Evolutionary conservation across 2,797 vertebrate genomes (phyloP).

Genomic region (Eidolon dupreanum): DNA sequence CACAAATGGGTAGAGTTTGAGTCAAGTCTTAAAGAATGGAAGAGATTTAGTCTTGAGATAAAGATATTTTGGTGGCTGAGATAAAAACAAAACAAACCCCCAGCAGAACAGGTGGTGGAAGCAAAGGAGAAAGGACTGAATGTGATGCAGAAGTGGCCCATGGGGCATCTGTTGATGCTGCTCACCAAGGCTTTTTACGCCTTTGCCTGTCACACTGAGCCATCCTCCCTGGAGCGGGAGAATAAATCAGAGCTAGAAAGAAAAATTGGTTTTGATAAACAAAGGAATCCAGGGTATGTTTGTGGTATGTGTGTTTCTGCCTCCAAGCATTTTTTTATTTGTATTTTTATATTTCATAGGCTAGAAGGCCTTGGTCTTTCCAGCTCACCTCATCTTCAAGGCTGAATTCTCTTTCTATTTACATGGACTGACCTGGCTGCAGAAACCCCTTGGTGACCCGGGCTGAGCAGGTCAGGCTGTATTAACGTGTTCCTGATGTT

Average conservation of each 20-base stretch:
- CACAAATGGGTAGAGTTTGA: background rate
- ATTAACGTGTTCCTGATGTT: fast-evolving
- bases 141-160: background rate
- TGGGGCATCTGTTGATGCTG: background rate
- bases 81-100: background rate
- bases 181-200: background rate
- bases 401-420: background rate
- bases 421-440: background rate
- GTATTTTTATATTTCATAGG: background rate
- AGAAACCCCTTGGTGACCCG: background rate
- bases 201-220: background rate
- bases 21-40: background rate
- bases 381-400: conserved; percentile 2
- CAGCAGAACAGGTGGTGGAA: background rate
- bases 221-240: background rate
- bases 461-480: background rate
- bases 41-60: background rate
- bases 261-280: background rate
- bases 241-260: background rate
- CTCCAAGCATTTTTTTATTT: conserved; percentile 31
- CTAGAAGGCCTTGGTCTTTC: background rate
- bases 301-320: background rate
- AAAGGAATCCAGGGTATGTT: background rate
- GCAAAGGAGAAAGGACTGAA: background rate
- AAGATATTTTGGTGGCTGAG: background rate